These are phyloP conservation scores for Synaphobranchus kaupii DNA, from an alignment of 2,797 vertebrate genomes.

Conservation along the genomic window DNA sequence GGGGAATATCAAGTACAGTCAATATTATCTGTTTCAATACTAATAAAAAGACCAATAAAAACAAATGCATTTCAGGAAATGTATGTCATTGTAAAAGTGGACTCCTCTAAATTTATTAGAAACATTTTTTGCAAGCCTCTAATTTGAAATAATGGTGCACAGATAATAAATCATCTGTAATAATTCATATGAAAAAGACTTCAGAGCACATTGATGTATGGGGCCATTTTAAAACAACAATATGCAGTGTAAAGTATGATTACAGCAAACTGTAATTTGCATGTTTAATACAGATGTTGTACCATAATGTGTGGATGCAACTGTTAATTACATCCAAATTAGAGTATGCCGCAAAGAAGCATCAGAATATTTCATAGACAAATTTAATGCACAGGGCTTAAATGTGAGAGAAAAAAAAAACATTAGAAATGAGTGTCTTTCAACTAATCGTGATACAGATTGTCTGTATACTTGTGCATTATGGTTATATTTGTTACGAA, in stretches of 20 bases:
- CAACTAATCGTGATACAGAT: background rate
- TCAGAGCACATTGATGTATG: background rate
- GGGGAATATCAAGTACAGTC: background rate
- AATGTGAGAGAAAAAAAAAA: background rate
- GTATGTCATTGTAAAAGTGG: background rate
- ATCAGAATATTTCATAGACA: background rate
- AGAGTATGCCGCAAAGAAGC: background rate
- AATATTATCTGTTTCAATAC: background rate
- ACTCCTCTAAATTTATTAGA: background rate
- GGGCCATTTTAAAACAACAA: background rate
- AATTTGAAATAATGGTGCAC: background rate
- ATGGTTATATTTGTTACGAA: too few species aligned
- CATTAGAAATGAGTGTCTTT: background rate
- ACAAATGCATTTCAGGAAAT: background rate
- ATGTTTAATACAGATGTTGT: background rate
- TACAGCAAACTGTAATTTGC: background rate
- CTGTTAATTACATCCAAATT: background rate
- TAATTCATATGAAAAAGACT: background rate
- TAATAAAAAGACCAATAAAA: conserved; percentile 1
- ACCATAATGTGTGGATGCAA: background rate
- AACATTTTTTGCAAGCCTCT: background rate
- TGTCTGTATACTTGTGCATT: background rate
- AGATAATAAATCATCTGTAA: background rate
- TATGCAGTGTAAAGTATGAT: background rate
- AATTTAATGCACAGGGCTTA: background rate